phyloP scores from a whole-genome alignment of 2,888 invertebrate genomes.

The Aromia moschata region DNA sequence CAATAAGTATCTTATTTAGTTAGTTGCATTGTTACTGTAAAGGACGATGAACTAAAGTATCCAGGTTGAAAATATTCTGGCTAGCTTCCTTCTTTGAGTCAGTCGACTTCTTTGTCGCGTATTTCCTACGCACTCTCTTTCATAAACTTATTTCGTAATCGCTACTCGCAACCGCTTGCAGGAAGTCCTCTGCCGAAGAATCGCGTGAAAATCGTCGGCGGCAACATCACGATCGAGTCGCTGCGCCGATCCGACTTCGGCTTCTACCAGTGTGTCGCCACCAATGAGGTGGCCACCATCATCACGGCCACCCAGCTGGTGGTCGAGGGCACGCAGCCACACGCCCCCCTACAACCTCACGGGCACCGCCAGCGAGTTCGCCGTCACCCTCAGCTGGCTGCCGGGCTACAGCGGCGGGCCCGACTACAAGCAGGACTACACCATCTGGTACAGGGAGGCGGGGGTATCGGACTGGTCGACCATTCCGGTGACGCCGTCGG shows the following conservation, averaged over 20 bases:
- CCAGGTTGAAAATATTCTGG: too few species aligned
- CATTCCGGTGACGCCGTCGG: constrained; percentile 91
- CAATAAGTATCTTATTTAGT: too few species aligned
- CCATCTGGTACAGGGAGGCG: constrained; percentile 92
- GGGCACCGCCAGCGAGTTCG: constrained; percentile 86
- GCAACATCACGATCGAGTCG: constrained; percentile 91
- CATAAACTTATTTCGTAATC: too few species aligned
- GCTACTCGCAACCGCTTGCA: too few species aligned
- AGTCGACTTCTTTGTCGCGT: too few species aligned
- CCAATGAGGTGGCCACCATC: constrained; percentile 96
- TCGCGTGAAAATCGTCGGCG: constrained; percentile 80
- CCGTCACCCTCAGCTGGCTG: constrained; percentile 90
- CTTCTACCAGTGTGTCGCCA: constrained; percentile 94
- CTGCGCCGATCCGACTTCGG: constrained; percentile 91
- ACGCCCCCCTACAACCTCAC: constrained; percentile 97
- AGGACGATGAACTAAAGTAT: too few species aligned
- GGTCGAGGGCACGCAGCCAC: constrained; percentile 87
- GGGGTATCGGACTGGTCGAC: constrained; percentile 92
- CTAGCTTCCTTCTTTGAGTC: too few species aligned
- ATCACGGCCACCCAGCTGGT: constrained; percentile 89
- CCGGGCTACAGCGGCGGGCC: constrained; percentile 96
- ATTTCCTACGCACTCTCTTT: too few species aligned
- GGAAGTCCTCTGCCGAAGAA: constrained; percentile 79
- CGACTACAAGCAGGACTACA: constrained; percentile 94
- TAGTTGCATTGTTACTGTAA: too few species aligned